Conservation (phyloP, 2,888 invertebrate species). For the Agonopterix subpropinquella region DNA sequence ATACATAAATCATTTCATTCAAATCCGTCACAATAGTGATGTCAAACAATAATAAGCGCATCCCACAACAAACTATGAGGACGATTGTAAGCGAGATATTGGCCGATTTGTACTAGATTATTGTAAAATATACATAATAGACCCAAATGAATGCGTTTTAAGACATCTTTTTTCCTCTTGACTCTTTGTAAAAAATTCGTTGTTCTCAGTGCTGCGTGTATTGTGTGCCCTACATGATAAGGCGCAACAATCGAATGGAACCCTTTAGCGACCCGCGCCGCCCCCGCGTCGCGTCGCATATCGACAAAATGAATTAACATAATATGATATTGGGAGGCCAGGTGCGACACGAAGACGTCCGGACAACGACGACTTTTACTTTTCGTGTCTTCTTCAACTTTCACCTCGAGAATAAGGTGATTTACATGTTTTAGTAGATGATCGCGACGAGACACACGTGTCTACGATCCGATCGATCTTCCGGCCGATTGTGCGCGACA, state of each 20-base stretch:
- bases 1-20: conserved; percentile 53
- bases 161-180: conserved; percentile 49
- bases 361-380: conserved; percentile 59
- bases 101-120: conserved; percentile 59
- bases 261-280: conserved; percentile 42
- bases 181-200: conserved; percentile 35
- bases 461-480: conserved; percentile 34
- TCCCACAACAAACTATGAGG: conserved; percentile 34
- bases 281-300: conserved; percentile 22
- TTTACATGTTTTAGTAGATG: conserved; percentile 51
- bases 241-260: conserved; percentile 44
- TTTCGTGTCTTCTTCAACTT: conserved; percentile 65
- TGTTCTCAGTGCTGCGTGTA: conserved; percentile 30
- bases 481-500: conserved; percentile 41
- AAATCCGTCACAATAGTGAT: conserved; percentile 37
- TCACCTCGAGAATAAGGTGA: conserved; percentile 63
- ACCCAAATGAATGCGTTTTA: conserved; percentile 40
- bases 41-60: conserved; percentile 51
- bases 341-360: conserved; percentile 36
- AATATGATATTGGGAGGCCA: conserved; percentile 48
- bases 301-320: conserved; percentile 46
- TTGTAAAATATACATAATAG: conserved; percentile 46
- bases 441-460: conserved; percentile 30
- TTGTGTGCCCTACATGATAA: conserved; percentile 47
- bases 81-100: conserved; percentile 46